Conservation (phyloP, 2,113 vertebrate genomes). For the Eulemur rufifrons region DNA sequence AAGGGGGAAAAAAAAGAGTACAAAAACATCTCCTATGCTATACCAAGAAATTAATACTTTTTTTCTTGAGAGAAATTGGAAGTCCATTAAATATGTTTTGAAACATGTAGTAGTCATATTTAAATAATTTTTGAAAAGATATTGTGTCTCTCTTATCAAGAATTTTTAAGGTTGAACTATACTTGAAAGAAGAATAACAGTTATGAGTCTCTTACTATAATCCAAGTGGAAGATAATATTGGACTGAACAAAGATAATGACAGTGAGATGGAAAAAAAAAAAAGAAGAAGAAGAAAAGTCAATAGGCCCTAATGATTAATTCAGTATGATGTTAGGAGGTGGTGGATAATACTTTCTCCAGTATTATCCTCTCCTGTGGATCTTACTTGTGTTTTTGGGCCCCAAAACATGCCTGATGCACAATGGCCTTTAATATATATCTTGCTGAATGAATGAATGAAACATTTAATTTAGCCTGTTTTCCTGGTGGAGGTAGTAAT, state of each 20-base stretch:
- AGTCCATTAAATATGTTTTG: not conserved
- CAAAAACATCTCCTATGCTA: not conserved
- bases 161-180: not conserved
- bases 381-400: not conserved
- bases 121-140: not conserved
- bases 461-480: not conserved
- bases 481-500: not conserved
- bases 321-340: not conserved
- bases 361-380: not conserved
- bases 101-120: not conserved
- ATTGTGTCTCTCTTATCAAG: not conserved
- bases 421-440: not conserved
- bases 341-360: not conserved
- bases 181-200: not conserved
- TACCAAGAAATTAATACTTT: not conserved
- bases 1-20: not conserved
- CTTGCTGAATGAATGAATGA: not conserved
- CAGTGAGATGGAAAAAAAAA: not conserved
- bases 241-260: not conserved
- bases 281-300: not conserved
- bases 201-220: not conserved
- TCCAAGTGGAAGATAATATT: not conserved
- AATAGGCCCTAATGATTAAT: not conserved
- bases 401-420: not conserved
- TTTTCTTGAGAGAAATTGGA: not conserved